phyloP scores from a whole-genome alignment of 2,888 invertebrate genomes.

The Conomelus anceps region DNA sequence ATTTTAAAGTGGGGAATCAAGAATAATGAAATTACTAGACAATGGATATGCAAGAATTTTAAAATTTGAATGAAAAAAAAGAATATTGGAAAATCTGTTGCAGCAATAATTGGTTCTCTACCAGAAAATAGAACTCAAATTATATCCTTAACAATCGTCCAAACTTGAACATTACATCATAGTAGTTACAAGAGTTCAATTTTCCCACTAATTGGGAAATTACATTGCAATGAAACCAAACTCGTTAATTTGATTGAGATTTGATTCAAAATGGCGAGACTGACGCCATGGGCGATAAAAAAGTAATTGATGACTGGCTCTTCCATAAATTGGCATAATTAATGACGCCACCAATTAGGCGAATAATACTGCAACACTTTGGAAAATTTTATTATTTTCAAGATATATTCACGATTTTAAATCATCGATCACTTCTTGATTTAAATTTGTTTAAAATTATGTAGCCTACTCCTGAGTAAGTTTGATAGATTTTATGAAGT shows the following conservation, averaged over 20 bases:
- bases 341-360: neutral
- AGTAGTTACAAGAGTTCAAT: neutral
- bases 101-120: neutral
- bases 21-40: too few relatives aligned
- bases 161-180: neutral
- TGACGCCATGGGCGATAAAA: neutral
- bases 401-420: too few relatives aligned
- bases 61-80: neutral
- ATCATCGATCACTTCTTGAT: too few relatives aligned
- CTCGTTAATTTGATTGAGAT: neutral
- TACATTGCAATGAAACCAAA: neutral
- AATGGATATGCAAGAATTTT: too few relatives aligned
- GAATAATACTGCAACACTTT: neutral
- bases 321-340: neutral
- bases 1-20: too few relatives aligned
- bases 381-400: too few relatives aligned
- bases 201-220: neutral
- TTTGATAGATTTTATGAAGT: too few relatives aligned
- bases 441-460: too few relatives aligned
- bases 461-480: too few relatives aligned
- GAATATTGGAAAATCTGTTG: neutral
- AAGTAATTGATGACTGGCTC: neutral
- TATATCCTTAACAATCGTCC: neutral
- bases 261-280: neutral
- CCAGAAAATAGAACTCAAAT: neutral